phyloP scores from a whole-genome alignment of 2,113 vertebrate genomes.

The Laticauda colubrina region DNA sequence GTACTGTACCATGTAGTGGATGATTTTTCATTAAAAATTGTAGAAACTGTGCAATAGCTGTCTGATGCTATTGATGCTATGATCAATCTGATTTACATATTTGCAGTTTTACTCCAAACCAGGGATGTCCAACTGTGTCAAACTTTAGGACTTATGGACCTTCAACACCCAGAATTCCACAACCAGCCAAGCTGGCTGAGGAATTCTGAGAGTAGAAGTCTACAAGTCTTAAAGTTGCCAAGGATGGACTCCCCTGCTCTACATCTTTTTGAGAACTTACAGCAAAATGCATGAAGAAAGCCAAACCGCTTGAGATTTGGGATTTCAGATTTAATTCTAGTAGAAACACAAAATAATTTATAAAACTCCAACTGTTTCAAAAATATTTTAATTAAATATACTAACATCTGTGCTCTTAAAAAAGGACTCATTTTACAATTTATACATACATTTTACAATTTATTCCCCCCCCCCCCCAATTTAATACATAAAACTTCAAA shows the following conservation, averaged over 20 bases:
- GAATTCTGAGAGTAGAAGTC: background rate
- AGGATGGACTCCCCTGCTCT: background rate
- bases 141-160: background rate
- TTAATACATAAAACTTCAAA: background rate
- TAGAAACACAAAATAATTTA: background rate
- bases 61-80: background rate
- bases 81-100: background rate
- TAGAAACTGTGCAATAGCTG: background rate
- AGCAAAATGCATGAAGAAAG: background rate
- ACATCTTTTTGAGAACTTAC: background rate
- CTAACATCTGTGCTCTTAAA: background rate
- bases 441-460: background rate
- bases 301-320: background rate
- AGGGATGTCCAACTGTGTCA: background rate
- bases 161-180: background rate
- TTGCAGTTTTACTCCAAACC: background rate
- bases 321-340: background rate
- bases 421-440: background rate
- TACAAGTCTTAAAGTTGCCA: background rate
- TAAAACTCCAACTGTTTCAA: background rate
- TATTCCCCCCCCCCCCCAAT: background rate
- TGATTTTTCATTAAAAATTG: background rate
- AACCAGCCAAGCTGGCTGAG: too few species aligned
- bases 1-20: background rate
- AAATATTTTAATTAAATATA: constrained; percentile 27